phyloP scores from a whole-genome alignment of 2,113 vertebrate genomes.

The Proterorhinus semilunaris region DNA sequence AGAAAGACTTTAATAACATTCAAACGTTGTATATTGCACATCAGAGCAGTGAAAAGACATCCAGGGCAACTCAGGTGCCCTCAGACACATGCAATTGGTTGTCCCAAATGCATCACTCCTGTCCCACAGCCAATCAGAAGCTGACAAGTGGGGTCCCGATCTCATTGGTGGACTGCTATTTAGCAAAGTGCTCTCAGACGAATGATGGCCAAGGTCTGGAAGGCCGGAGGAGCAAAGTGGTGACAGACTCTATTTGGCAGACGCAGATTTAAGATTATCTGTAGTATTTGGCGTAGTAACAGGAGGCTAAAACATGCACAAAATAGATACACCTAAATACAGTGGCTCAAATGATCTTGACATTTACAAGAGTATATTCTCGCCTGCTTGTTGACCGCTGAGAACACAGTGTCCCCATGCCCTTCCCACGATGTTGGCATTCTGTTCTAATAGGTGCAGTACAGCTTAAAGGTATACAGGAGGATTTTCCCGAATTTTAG shows the following conservation, averaged over 20 bases:
- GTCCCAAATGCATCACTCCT: conserved; percentile 67
- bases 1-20: conserved; percentile 1
- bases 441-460: conserved; percentile 55
- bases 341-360: conserved; percentile 17
- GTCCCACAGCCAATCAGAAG: conserved; percentile 71
- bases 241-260: conserved; percentile 30
- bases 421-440: conserved; percentile 25
- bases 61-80: conserved; percentile 68
- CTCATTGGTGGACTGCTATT: conserved; percentile 76
- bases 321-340: conserved; percentile 7
- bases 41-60: conserved; percentile 60
- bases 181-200: conserved; percentile 74
- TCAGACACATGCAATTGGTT: conserved; percentile 69
- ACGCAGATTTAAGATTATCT: conserved; percentile 3
- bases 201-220: conserved; percentile 68
- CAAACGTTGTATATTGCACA: conserved; percentile 25
- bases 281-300: conserved; percentile 20
- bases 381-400: conserved; percentile 8
- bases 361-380: conserved; percentile 4
- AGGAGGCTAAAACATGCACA: conserved; percentile 3
- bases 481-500: no score
- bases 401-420: conserved; percentile 18
- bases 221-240: conserved; percentile 48
- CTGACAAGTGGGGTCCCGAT: conserved; percentile 75
- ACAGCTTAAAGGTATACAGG: no score